Base-by-base conservation (phyloP, 2,888 invertebrate genomes). In the Epistrophe eligans region DNA sequence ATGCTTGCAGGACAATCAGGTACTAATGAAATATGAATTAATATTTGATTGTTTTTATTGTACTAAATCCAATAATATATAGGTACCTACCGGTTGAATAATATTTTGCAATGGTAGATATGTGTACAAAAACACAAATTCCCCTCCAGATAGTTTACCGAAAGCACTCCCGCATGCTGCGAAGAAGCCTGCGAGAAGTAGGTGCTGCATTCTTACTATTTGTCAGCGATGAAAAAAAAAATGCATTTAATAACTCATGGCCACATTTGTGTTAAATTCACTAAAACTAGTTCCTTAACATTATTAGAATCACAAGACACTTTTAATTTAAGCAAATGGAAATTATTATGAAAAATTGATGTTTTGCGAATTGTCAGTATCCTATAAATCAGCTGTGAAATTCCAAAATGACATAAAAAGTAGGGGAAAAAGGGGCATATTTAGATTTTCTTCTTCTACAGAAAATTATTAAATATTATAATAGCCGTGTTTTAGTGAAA, bases 101-200 rank as follows among this genome's bases (percentile, higher is more conserved):
- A 72, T 64, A 55, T 64, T 60, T 40, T 60, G 79, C 1, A 77
- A 9, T 24, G 72, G n/a, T 19, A 62, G 13, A 38, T 55, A 64
- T 1, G 24, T 64, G 38, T 52, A 77, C 0, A 91, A 83, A 52
- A 88, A 57, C n/a, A 62, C 79, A 45, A 73, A 88, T 57, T 79
- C 67, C 28, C 80, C 89, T 52, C 91, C 91, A 4, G 94, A 93
- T 64, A 95, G 89, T 91, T 95, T 95, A 2, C 95, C 95, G 89
- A 95, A 94, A 71, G 95, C 92, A 90, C 95, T 95, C 5, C 94
- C 95, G 48, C 92, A 91, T 7, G 95, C 94, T 8, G 95, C 95
- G 90, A 93, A 94, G 55, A 93, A 89, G 15, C 95, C 95, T 11
- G 95, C 92, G 1, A 91, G 52, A 3, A 87, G 19, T 0, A 87